Evolutionary conservation across 2,797 vertebrate genomes (phyloP).

Genomic region (Sebastes oblongus): DNA sequence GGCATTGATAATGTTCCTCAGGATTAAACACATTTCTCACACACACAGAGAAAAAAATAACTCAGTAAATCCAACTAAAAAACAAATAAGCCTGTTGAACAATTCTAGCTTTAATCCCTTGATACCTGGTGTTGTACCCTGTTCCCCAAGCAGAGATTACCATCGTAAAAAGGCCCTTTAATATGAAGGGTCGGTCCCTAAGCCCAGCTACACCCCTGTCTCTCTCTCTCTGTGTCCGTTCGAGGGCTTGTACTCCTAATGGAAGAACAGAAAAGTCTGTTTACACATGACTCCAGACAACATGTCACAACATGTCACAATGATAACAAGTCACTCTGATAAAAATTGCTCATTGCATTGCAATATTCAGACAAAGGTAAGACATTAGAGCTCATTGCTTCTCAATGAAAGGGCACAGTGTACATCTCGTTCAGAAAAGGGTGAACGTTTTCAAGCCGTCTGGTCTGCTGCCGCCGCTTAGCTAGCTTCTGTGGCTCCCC

Average conservation of each 20-base stretch:
- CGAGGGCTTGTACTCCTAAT: constrained; percentile 41
- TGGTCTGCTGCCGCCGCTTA: constrained; percentile 38
- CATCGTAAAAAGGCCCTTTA: constrained; percentile 79
- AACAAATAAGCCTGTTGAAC: constrained; percentile 58
- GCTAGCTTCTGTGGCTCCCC: constrained; percentile 37
- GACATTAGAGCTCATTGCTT: constrained; percentile 83
- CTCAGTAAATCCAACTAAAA: constrained; percentile 56
- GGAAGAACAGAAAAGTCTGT: constrained; percentile 74
- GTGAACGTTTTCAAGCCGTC: constrained; percentile 51
- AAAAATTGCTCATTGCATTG: constrained; percentile 83
- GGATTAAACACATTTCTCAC: constrained; percentile 61
- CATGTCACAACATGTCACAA: constrained; percentile 80
- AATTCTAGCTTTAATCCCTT: constrained; percentile 64
- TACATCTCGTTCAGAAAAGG: constrained; percentile 68
- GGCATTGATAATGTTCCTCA: constrained; percentile 70
- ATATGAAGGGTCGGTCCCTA: constrained; percentile 81
- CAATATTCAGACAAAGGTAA: constrained; percentile 84
- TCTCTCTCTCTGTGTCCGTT: constrained; percentile 24
- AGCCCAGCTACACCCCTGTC: constrained; percentile 49
- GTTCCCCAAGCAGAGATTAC: constrained; percentile 78
- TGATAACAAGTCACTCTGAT: constrained; percentile 79
- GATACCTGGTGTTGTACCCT: constrained; percentile 74
- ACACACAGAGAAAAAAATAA: constrained; percentile 61
- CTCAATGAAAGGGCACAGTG: constrained; percentile 79
- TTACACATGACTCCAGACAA: constrained; percentile 77